Base-by-base conservation (phyloP, 2,797 vertebrate species). In the Dermochelys coriacea region DNA sequence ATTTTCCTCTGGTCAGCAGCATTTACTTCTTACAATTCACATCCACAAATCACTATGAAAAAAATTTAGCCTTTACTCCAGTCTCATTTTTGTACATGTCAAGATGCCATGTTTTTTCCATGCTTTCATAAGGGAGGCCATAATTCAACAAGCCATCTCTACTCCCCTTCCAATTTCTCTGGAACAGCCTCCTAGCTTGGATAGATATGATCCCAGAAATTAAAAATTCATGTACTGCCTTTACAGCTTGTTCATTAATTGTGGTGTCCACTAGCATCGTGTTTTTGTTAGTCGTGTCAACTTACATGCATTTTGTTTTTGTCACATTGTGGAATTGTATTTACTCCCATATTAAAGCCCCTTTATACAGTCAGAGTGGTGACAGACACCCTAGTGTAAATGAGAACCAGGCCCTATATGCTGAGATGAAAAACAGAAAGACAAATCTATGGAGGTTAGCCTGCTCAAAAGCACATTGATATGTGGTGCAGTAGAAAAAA, bases 321-420 rank as follows among this genome's bases (percentile, higher is more conserved):
- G 64, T 68, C 64, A n/a, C n/a, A 21, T 11, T 37, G 16, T 68
- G 19, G 34, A 37, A 37, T 93, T 95, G 75, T 82, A 71, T 79
- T 93, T 89, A 88, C 27, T 89, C n/a, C 52, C 80, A 90, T 85
- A 87, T 95, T 82, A 94, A 87, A 91, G 47, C 61, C 85, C 14
- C 82, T 86, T 80, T 49, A 57, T 51, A 80, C 27, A 85, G 41
- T 5, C 71, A 91, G 80, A 95, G 71, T 45, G 88, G 61, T 78
- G 93, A 83, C 81, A 94, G 95, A 93, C 49, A 85, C 37, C 57
- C 47, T 88, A 41, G 74, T 89, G 83, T 86, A 90, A 92, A 93
- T 45, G 47, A 95, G 18, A 27, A 74, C 31, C 71, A 84, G 50
- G 50, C 41, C 87, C 23, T 75, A 84, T 54, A 57, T 7, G 86